phyloP scores from a whole-genome alignment of 2,888 invertebrate genomes.

The Nebria brevicollis region DNA sequence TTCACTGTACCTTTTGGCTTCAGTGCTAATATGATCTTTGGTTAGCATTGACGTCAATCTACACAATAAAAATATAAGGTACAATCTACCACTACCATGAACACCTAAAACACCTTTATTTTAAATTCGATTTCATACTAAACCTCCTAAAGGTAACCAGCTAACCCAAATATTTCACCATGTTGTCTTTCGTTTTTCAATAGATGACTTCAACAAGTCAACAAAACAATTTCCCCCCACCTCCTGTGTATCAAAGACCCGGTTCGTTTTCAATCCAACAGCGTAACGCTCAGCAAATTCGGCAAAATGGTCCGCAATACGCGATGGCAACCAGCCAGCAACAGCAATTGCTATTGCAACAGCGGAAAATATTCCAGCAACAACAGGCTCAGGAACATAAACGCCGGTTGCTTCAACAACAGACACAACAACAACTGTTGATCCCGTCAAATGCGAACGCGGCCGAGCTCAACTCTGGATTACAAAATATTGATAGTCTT shows the following conservation, averaged over 20 bases:
- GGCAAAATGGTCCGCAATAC: conserved; percentile 50
- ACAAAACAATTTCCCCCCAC: conserved; percentile 56
- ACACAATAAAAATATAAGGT: too few species aligned
- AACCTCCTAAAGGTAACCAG: too few species aligned
- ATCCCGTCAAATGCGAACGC: conserved; percentile 81
- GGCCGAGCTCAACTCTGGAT: conserved; percentile 66
- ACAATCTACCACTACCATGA: too few species aligned
- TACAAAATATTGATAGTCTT: conserved; percentile 83
- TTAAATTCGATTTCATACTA: too few species aligned
- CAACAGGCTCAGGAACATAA: conserved; percentile 68
- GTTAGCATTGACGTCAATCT: too few species aligned
- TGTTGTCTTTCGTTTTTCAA: background rate
- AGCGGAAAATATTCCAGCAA: conserved; percentile 63
- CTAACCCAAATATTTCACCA: conserved; percentile 14
- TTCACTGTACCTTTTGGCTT: too few species aligned
- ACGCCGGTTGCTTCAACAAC: conserved; percentile 78
- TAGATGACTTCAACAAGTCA: conserved; percentile 51
- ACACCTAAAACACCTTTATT: too few species aligned
- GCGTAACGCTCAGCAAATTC: conserved; percentile 49
- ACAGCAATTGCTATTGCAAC: conserved; percentile 63
- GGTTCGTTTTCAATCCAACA: conserved; percentile 52
- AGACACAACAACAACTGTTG: conserved; percentile 83
- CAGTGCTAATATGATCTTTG: too few species aligned
- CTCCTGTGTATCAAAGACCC: conserved; percentile 57
- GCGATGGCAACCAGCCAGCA: conserved; percentile 53